Evolutionary conservation across 2,113 vertebrate species (phyloP), one percentile per base, ranked within the genome.

Genomic region (Crotalus helleri): DNA sequence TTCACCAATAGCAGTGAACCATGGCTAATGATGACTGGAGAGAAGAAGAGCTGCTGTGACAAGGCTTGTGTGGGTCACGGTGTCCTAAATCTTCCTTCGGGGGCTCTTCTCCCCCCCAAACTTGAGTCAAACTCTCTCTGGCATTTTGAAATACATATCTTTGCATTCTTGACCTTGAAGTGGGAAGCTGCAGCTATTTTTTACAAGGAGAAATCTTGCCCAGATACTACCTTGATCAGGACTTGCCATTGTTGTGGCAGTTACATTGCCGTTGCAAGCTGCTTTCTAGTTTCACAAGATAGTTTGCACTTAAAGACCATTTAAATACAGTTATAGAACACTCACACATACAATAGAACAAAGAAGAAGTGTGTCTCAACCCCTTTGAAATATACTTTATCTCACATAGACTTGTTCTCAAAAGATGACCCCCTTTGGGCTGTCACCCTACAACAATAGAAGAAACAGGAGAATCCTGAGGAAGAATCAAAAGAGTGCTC

Each of bases 81-180:
- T 85, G 33, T 3, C 90, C 74, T 85, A 91, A 90, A 5, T 94
- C 90, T 94, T 91, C 91, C 93, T 91, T 69, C 61, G 12, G n/a
- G 93, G 57, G 59, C 94, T 93, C 69, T 85, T 94, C 91, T 92
- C 33, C 90, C 92, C 53, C 86, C 9, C 86, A 90, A 58, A 54
- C 24, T 1, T 87, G 59, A 51, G 44, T 24, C 92, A 91, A 96
- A 89, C 85, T 95, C 94, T 95, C 33, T 55, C 58, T 94, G 64
- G 44, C 90, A 95, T 85, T 29, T 17, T 88, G 89, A 94, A 95
- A 92, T 95, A 92, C 94, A 94, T 95, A 96, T 94, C 94, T 13
- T 85, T 55, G 46, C 88, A 95, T 94, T 95, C 89, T 90, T 95
- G 89, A 94, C 91, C 93, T 95, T 74, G 92, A 94, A 61, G 19